phyloP scores from a whole-genome alignment of 2,797 vertebrate species.

The Danio aesculapii region DNA sequence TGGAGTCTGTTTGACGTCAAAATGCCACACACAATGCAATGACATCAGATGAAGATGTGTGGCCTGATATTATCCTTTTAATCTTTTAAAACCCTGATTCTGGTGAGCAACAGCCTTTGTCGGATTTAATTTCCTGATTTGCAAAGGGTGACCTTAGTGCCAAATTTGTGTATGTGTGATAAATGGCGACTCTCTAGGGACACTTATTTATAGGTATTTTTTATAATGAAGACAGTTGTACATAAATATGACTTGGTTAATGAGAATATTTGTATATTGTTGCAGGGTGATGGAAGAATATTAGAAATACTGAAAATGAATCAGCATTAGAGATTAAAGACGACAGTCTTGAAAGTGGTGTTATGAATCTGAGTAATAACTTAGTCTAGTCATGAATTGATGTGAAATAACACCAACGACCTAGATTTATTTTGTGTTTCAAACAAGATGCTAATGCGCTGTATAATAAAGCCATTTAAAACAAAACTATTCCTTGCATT shows the following conservation, averaged over 20 bases:
- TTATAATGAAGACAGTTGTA: slow-evolving; percentile 8
- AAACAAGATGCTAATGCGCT: slow-evolving; percentile 6
- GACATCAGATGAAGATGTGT: not conserved
- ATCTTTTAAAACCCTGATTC: not conserved
- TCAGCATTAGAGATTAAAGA: not conserved
- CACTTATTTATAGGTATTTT: slow-evolving; percentile 8
- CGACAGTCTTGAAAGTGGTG: not conserved
- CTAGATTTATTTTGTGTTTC: not conserved
- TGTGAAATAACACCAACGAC: not conserved
- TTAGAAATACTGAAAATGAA: not conserved
- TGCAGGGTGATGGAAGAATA: not conserved
- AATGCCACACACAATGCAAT: not conserved
- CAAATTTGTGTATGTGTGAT: not conserved
- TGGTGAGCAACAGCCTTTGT: not conserved
- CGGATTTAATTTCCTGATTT: not conserved
- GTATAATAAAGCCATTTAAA: slow-evolving; percentile 20
- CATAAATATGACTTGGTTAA: not conserved
- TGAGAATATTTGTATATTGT: slow-evolving; percentile 7
- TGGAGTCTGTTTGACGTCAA: not conserved
- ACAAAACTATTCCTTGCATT: not conserved
- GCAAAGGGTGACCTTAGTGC: not conserved
- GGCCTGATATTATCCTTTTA: not conserved
- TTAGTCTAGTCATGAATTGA: not conserved
- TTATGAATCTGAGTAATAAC: not conserved
- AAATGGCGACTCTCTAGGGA: not conserved